Percentiles rank a stretch among this genome's conserved stretches.
phyloP scores from a whole-genome alignment of 2,797 vertebrate genomes.

The Alosa sapidissima region DNA sequence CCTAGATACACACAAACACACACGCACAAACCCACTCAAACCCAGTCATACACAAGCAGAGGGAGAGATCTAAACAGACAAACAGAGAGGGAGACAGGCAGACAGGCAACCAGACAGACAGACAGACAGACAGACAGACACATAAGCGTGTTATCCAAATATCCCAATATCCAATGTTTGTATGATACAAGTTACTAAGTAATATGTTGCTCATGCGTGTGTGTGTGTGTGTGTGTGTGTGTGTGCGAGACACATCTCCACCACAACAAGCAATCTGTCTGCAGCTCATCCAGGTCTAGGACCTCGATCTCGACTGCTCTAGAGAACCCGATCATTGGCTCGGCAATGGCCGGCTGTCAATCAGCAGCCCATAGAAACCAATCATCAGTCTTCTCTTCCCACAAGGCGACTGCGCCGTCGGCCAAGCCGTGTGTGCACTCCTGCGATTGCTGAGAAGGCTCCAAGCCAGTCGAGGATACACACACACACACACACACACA shows the following conservation, averaged over 20 bases:
- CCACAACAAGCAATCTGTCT: not conserved
- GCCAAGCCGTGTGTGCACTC: not conserved
- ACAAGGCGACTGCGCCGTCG: not conserved
- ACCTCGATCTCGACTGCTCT: not conserved
- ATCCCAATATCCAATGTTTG: not conserved
- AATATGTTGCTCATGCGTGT: not conserved
- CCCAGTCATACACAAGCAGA: not conserved
- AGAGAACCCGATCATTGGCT: not conserved
- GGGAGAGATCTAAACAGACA: not conserved
- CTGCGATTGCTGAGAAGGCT: not conserved
- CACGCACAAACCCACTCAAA: slow-evolving; percentile 19
- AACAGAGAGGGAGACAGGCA: not conserved
- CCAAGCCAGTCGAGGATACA: not conserved
- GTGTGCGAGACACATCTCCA: not conserved
- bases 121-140: not conserved
- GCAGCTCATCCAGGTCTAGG: not conserved
- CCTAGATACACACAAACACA: not conserved
- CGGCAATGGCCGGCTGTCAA: not conserved
- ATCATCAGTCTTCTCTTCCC: not conserved
- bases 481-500: not conserved
- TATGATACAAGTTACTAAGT: not conserved
- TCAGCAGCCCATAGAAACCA: slow-evolving; percentile 13
- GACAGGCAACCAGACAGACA: not conserved
- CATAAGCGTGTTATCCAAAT: no score
- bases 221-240: not conserved